Base-by-base conservation (phyloP, 2,797 vertebrate genomes). In the Lutjanus argentimaculatus region DNA sequence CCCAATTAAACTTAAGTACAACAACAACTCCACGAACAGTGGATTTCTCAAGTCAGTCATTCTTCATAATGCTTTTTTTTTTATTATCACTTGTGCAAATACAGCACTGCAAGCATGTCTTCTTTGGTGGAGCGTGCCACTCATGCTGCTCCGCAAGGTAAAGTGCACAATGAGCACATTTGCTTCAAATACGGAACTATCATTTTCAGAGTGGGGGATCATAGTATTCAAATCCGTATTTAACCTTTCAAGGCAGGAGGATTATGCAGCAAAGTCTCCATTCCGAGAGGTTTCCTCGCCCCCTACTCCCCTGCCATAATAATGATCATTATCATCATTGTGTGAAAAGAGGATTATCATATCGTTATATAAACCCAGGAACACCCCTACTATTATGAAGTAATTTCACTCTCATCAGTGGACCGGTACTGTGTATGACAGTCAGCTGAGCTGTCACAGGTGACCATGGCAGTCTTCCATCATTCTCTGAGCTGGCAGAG, bases 281-380 rank as follows among this genome's bases (percentile, higher is more conserved):
- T 95, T 96, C 92, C 89, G 74, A 92, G 91, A 92, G 68, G 89
- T 93, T 95, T 92, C 88, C 88, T 93, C 77, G 75, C 91, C 94
- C 94, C 93, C 92, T 93, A 93, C 95, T 95, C 89, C 88, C 91
- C 89, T 93, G 93, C 94, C 92, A 95, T 95, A 96, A 96, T 96
- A 96, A 95, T 79, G 94, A 96, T 96, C 92, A 94, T 95, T 96
- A 96, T 96, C 95, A 94, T 92, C 94, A 95, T 96, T 95, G 95
- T 96, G 94, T 85, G 94, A 92, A 94, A 95, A 95, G 94, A 93
- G 94, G 95, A 96, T 95, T 95, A 95, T 95, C 91, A 95, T 95
- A 95, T 94, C 93, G 93, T 93, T 94, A 88, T 94, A 95, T 95
- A 96, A 95, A 95, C 94, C 94, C 91, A 93, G 93, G 92, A 95